Evolutionary conservation across 1,140 invertebrate genomes (phyloP).

Genomic region (Bombyx mandarina): DNA sequence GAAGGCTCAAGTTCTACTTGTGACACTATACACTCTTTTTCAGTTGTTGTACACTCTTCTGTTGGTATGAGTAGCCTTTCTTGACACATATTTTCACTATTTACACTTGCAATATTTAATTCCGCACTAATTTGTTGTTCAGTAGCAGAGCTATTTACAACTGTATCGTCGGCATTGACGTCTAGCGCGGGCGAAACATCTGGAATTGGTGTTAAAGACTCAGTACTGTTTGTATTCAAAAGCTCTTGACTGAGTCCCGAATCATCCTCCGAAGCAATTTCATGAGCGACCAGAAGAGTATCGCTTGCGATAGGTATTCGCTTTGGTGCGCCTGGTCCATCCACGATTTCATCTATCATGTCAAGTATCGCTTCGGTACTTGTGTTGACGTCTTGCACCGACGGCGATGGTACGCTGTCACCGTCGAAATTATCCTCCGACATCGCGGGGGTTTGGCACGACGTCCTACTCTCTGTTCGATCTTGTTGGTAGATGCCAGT

Average conservation of each 20-base stretch:
- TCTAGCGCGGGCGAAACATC: background rate
- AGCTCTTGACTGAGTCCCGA: background rate
- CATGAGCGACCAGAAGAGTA: background rate
- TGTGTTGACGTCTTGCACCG: constrained; percentile 56
- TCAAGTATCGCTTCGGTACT: constrained; percentile 68
- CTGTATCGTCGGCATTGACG: too few relatives aligned
- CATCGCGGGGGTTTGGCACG: constrained; percentile 52
- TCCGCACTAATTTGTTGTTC: too few relatives aligned
- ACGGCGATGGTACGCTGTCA: constrained; percentile 59
- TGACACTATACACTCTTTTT: constrained; percentile 12
- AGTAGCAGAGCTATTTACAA: too few relatives aligned
- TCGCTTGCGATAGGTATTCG: constrained; percentile 29
- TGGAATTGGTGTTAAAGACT: background rate
- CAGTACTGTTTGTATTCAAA: constrained; percentile 1
- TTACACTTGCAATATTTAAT: too few relatives aligned
- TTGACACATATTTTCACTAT: too few relatives aligned
- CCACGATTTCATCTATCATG: constrained; percentile 68
- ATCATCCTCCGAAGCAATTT: background rate
- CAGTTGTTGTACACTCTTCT: too few relatives aligned
- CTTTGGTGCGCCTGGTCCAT: constrained; percentile 55
- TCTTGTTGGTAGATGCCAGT: constrained; percentile 51
- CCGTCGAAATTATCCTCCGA: constrained; percentile 63
- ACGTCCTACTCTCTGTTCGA: constrained; percentile 38
- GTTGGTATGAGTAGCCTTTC: too few relatives aligned
- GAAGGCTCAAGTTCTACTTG: constrained; percentile 24